Evolutionary conservation across 2,888 invertebrate genomes (phyloP), one percentile per base, ranked within the genome.

Genomic region (Macaria notata): DNA sequence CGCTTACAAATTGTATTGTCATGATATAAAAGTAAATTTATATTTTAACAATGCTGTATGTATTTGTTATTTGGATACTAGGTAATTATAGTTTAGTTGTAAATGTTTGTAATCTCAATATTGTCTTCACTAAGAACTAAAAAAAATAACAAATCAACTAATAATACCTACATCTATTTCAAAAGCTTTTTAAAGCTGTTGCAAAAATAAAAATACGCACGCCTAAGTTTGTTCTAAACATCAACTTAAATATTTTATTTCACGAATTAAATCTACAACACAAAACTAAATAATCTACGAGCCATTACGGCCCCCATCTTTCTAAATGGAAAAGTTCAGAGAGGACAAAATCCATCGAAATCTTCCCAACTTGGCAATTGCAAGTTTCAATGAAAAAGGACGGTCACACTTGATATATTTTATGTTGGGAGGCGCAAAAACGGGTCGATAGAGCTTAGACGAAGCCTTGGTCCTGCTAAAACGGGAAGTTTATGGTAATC

Each of bases 401-500:
- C 81, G 81, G 78, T 81, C 79, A 73, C 77, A 75, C 70, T 81
- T 83, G 82, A 86, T 85, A 83, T 83, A 85, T 67, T 67, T 63
- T 67, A 63, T 61, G 62, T 19, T 84, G 83, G 78, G 76, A 81
- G 79, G 81, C 79, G 73, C 79, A 82, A 86, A 87, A 86, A 87
- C 76, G 75, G 85, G 87, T 88, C 88, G 84, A 89, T 88, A 84
- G 82, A 83, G 86, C 84, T 88, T 83, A 86, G 86, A 84, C 81
- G 80, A 73, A 73, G 79, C 76, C 78, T 67, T 86, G 86, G 85
- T 84, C 77, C 80, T 81, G 81, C 78, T 85, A 83, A 87, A 90
- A 87, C 85, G 88, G 84, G 81, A 84, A 88, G 85, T 89, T 90
- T 91, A 90, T 90, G 91, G 86, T 90, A 91, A 91, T 91, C 88